Percentiles rank a stretch among this genome's conserved stretches.
Conservation (phyloP, 1,140 invertebrate species). For the Drosophila gunungcola region DNA sequence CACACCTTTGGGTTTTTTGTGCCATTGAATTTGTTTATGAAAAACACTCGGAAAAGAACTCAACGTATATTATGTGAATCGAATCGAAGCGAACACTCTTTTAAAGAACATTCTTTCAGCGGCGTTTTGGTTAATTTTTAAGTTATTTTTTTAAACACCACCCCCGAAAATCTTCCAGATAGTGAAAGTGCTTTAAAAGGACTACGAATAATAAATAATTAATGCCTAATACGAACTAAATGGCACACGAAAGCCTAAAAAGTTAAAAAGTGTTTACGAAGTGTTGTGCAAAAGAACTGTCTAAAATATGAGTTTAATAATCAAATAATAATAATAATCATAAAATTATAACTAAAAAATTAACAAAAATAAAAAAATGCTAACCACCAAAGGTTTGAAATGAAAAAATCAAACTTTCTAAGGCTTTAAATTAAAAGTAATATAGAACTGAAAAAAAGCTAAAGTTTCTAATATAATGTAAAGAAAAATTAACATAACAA, state of each 20-base stretch:
- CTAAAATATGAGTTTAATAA: constrained; percentile 1
- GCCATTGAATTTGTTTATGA: constrained; percentile 62
- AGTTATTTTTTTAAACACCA: constrained; percentile 49
- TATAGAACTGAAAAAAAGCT: neutral
- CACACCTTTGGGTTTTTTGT: constrained; percentile 48
- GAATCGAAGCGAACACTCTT: constrained; percentile 77
- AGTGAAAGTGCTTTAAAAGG: constrained; percentile 46
- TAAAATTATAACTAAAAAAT: neutral
- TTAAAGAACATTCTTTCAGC: constrained; percentile 46
- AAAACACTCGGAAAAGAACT: constrained; percentile 71
- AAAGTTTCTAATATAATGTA: neutral
- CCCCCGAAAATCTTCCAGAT: constrained; percentile 1
- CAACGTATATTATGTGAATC: constrained; percentile 32
- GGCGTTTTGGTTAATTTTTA: constrained; percentile 48
- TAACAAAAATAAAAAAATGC: constrained; percentile 1
- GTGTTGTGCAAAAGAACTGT: constrained; percentile 61
- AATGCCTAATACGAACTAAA: constrained; percentile 19
- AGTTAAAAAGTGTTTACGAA: constrained; percentile 19
- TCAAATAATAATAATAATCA: neutral
- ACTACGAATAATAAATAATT: constrained; percentile 16
- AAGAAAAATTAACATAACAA: neutral
- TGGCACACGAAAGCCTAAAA: constrained; percentile 12
- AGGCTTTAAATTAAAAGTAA: neutral
- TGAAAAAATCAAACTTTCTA: neutral
- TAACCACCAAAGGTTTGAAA: neutral